These are phyloP conservation scores for Nineta flava DNA, from an alignment of 2,888 invertebrate genomes.

Conservation along the genomic window DNA sequence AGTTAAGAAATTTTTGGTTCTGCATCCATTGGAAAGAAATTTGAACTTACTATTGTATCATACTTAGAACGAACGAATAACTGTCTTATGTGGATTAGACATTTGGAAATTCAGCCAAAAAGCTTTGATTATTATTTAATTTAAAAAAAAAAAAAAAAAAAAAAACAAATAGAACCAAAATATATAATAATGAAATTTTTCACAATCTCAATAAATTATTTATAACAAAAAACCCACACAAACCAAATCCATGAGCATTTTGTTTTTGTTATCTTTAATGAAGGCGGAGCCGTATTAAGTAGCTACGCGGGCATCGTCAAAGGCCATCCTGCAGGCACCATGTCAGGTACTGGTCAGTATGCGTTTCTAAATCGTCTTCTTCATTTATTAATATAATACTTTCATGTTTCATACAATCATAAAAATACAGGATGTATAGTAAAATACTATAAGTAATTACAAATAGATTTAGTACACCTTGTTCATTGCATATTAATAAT, in stretches of 20 bases:
- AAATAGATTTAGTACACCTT: too few species aligned
- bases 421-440: background rate
- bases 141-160: background rate
- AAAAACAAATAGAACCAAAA: background rate
- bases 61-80: too few species aligned
- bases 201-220: too few species aligned
- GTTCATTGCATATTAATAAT: too few species aligned
- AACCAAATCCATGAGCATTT: slow-evolving; percentile 3
- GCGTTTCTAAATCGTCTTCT: slow-evolving; percentile 10
- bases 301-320: slow-evolving; percentile 85
- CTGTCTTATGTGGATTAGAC: too few species aligned
- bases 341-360: slow-evolving; percentile 72
- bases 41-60: too few species aligned
- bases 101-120: too few species aligned
- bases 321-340: slow-evolving; percentile 63
- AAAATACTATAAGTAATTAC: background rate
- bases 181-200: background rate
- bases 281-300: slow-evolving; percentile 30
- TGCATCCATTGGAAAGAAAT: too few species aligned
- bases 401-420: too few species aligned
- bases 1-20: too few species aligned
- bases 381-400: background rate
- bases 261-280: slow-evolving; percentile 14
- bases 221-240: background rate
- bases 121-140: too few species aligned